Evolutionary conservation across 2,797 vertebrate genomes (phyloP).

Genomic region (Pampus argenteus): DNA sequence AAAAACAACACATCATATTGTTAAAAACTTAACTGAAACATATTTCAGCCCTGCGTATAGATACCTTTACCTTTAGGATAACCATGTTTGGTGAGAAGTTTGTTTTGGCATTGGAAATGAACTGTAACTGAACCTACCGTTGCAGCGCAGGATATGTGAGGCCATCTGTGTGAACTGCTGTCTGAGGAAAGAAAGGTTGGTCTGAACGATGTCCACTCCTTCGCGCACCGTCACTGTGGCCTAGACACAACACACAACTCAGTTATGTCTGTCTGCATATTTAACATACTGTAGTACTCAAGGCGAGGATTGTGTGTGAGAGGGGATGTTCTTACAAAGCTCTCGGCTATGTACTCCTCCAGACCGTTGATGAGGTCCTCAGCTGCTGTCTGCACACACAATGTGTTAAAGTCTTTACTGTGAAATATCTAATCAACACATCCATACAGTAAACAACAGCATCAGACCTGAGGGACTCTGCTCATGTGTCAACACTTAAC

Average conservation of each 20-base stretch:
- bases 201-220: constrained; percentile 89
- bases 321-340: constrained; percentile 85
- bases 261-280: not conserved
- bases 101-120: not conserved
- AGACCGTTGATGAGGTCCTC: constrained; percentile 86
- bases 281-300: not conserved
- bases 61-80: no score
- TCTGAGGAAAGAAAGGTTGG: constrained; percentile 89
- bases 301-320: not conserved
- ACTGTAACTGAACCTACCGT: constrained; percentile 68
- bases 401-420: not conserved
- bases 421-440: not conserved
- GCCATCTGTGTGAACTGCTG: constrained; percentile 89
- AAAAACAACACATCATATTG: no score
- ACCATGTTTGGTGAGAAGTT: not conserved
- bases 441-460: not conserved
- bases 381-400: constrained; percentile 82
- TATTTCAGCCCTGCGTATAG: no score
- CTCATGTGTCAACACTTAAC: not conserved
- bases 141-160: constrained; percentile 87
- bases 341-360: constrained; percentile 88
- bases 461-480: not conserved
- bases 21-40: no score
- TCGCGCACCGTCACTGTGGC: constrained; percentile 86
- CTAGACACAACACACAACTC: constrained; percentile 65